A percentile compares a stretch with the other conserved stretches of the same genome.
Evolutionary conservation across 2,797 vertebrate genomes (phyloP).

Genomic region (Muraenolepis orangiensis): DNA sequence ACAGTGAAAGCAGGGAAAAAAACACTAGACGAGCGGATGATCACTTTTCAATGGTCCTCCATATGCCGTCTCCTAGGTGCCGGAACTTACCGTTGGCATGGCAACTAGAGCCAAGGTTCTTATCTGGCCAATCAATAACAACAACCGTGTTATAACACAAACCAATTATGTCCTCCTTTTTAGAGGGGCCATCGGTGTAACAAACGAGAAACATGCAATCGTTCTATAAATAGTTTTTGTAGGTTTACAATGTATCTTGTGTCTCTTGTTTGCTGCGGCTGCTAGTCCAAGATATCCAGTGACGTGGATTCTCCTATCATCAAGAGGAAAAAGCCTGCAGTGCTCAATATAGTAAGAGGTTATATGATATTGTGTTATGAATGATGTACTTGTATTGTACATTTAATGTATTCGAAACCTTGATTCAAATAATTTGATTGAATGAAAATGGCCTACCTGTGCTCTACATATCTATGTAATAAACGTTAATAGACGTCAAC

Average conservation of each 20-base stretch:
- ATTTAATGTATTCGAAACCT: not conserved
- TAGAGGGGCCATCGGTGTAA: not conserved
- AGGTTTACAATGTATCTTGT: not conserved
- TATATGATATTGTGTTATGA: not conserved
- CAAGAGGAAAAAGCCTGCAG: slow-evolving; percentile 51
- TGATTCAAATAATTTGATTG: not conserved
- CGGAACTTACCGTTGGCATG: slow-evolving; percentile 38
- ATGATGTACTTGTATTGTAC: not conserved
- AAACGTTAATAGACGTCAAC: too few species aligned
- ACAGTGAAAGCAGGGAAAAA: not conserved
- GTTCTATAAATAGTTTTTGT: not conserved
- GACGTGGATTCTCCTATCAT: slow-evolving; percentile 66
- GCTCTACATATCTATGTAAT: not conserved
- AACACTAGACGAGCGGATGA: not conserved
- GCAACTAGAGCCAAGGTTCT: not conserved
- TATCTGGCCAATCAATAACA: not conserved
- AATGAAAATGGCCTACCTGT: not conserved
- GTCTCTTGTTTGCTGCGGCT: slow-evolving; percentile 14
- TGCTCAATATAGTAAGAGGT: slow-evolving; percentile 51
- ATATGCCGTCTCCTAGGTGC: slow-evolving; percentile 15
- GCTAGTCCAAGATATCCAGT: slow-evolving; percentile 48
- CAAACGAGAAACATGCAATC: not conserved
- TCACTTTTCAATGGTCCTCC: not conserved
- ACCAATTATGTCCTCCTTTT: not conserved
- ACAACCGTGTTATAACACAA: not conserved